A percentile compares a stretch with the other conserved stretches of the same genome.
phyloP scores from a whole-genome alignment of 2,797 vertebrate genomes.

The Notolabrus celidotus region DNA sequence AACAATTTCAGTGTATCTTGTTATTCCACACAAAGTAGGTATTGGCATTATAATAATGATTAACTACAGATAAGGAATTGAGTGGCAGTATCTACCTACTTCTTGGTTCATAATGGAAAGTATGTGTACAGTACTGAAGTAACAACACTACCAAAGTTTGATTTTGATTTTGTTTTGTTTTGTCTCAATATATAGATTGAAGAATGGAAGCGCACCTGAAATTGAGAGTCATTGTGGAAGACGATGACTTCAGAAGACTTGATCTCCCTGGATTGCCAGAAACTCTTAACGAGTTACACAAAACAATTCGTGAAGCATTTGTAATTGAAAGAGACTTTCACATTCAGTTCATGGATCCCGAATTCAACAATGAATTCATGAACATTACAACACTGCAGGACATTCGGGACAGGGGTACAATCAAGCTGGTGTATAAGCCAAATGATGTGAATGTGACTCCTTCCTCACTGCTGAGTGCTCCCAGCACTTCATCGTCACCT shows the following conservation, averaged over 20 bases:
- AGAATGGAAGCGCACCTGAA: background rate
- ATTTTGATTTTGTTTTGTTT: background rate
- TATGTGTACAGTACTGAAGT: background rate
- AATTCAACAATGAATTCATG: slow-evolving; percentile 47
- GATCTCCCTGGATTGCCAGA: slow-evolving; percentile 25
- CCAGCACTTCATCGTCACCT: slow-evolving; percentile 14
- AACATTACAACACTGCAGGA: slow-evolving; percentile 34
- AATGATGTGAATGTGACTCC: slow-evolving; percentile 6
- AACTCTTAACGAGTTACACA: slow-evolving; percentile 23
- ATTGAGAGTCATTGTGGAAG: slow-evolving; percentile 19
- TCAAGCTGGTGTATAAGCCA: slow-evolving; percentile 31
- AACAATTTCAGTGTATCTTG: too few species aligned
- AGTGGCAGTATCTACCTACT: background rate
- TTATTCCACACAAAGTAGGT: too few species aligned
- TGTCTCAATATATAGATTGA: background rate
- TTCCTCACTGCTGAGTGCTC: slow-evolving; percentile 11
- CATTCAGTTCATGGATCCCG: slow-evolving; percentile 49
- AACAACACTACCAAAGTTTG: too few species aligned
- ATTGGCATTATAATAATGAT: too few species aligned
- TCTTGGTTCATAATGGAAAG: background rate
- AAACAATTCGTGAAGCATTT: slow-evolving; percentile 30
- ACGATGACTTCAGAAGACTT: slow-evolving; percentile 36
- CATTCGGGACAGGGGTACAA: slow-evolving; percentile 32
- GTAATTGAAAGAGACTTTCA: slow-evolving; percentile 41
- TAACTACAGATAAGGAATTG: too few species aligned